phyloP scores from a whole-genome alignment of 2,113 vertebrate genomes.

The Urocolius indicus region DNA sequence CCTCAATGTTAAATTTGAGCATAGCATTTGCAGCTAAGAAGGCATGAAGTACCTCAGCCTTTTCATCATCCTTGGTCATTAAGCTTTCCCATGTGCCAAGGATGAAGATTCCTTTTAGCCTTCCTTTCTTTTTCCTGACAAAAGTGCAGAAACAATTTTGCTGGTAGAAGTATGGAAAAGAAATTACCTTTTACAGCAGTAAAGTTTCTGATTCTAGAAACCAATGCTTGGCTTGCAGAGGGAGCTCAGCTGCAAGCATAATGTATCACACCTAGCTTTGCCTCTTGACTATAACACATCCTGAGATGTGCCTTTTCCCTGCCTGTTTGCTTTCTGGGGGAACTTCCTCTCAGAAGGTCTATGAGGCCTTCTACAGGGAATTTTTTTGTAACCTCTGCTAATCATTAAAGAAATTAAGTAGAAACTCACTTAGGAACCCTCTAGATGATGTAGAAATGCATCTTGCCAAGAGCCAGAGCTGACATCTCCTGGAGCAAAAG shows the following conservation, averaged over 20 bases:
- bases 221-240: background rate
- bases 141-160: too few species aligned
- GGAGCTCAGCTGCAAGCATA: background rate
- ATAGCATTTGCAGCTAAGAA: too few species aligned
- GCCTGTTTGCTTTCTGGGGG: background rate
- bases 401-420: background rate
- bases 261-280: background rate
- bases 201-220: background rate
- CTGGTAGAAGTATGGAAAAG: too few species aligned
- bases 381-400: background rate
- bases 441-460: background rate
- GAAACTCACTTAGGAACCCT: background rate
- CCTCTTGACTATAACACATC: rapidly evolving
- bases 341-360: background rate
- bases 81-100: too few species aligned
- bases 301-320: background rate
- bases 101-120: too few species aligned
- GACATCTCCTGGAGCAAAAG: background rate
- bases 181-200: too few species aligned
- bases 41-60: too few species aligned
- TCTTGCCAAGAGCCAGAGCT: background rate
- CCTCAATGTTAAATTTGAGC: too few species aligned
- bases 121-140: too few species aligned
- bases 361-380: background rate
- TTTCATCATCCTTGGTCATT: too few species aligned